Conservation (phyloP, 2,113 vertebrate species). For the Paracanthobrama guichenoti region DNA sequence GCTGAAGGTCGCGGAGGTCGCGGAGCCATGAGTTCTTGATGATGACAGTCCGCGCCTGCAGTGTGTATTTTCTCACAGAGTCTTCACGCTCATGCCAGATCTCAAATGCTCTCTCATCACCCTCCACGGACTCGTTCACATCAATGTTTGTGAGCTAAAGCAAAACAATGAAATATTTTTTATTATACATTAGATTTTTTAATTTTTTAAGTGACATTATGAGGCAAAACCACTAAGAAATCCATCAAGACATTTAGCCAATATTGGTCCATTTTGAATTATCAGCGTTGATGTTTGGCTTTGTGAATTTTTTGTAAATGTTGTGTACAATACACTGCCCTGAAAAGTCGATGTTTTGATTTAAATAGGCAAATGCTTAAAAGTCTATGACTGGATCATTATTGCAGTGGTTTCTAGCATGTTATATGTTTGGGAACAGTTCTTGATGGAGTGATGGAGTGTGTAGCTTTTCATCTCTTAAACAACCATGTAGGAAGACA, state of each 20-base stretch:
- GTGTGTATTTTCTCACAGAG: constrained; percentile 92
- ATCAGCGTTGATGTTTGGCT: not conserved
- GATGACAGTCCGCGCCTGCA: constrained; percentile 89
- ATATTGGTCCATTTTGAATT: not conserved
- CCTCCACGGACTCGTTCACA: constrained; percentile 91
- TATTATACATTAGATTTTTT: not conserved
- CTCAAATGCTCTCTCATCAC: constrained; percentile 94
- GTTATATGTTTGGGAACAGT: too few species aligned
- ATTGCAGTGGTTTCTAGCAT: too few species aligned
- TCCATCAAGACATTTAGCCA: not conserved
- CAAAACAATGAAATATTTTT: not conserved
- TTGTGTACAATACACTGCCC: not conserved
- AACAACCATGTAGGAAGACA: too few species aligned
- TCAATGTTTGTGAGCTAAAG: constrained; percentile 90
- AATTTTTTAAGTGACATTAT: not conserved
- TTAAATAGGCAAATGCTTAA: too few species aligned
- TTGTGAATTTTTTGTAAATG: not conserved
- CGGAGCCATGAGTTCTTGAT: constrained; percentile 97
- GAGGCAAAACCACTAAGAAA: not conserved
- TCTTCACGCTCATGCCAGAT: constrained; percentile 97
- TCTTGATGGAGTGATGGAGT: too few species aligned
- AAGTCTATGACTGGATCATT: too few species aligned
- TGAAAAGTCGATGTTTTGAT: too few species aligned
- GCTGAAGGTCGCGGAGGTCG: constrained; percentile 90
- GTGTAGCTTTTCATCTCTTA: too few species aligned